Evolutionary conservation across 2,888 invertebrate genomes (phyloP), one percentile per base, ranked within the genome.

Genomic region (Caenorhabditis sp.): DNA sequence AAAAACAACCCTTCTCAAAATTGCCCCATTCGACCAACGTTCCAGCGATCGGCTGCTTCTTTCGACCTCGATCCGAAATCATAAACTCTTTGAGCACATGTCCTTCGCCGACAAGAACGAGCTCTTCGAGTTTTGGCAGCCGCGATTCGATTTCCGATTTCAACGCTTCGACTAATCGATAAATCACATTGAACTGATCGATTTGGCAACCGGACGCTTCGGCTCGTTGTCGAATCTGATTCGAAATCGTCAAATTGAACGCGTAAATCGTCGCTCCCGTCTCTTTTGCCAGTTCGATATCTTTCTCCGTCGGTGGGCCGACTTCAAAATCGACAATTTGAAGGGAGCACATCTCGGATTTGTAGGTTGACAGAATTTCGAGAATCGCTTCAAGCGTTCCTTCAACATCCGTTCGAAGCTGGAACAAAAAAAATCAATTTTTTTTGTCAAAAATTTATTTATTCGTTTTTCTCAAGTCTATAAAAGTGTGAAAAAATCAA

Each of bases 321-420:
- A 99, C 93, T 0, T 93, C 96, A 88, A 93, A 95, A 88, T 94
- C 93, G 43, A 97, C 92, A 2, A 99, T 89, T 83, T 94, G 93
- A 17, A 99, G 90, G 57, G 91, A 91, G 83, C 95, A 96, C 68
- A 88, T 43, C 0, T 83, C 77, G 27, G 76, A 71, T 67, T 77
- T 59, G 86, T 97, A 99, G 0, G 94, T 93, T 79, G 93, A 93
- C 64, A 99, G 88, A 12, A 94, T 93, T 88, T 97, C 94, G 75
- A 96, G 89, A 77, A 99, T 93, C 0, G 97, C 97, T 88, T 99
- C 97, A 54, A 97, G 92, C 0, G 95, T 95, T 0, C 99, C 99
- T 88, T 94, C 93, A 1, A 97, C 97, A 89, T 99, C 99, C 24
- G 93, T 93, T 43, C 84, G 82, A 6, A 86, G 50, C 77, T 78